Evolutionary conservation across 2,888 invertebrate genomes (phyloP).

Genomic region (Lasioglossum marginatum): DNA sequence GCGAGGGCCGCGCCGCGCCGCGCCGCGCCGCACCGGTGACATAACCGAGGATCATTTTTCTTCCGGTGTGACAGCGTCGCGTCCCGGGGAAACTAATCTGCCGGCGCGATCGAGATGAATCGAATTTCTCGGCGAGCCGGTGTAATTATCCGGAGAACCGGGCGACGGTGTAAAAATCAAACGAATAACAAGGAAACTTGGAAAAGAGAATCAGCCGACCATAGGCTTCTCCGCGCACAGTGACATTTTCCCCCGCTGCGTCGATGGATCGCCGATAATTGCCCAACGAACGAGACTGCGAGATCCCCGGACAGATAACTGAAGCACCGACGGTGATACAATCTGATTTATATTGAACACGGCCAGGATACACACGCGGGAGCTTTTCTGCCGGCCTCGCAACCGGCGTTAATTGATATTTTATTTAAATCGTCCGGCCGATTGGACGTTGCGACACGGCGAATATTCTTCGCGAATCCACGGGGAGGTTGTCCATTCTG

Average conservation of each 20-base stretch:
- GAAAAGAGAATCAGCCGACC: neutral
- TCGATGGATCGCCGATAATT: constrained; percentile 82
- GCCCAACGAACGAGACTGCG: constrained; percentile 73
- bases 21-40: constrained; percentile 28
- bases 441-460: constrained; percentile 34
- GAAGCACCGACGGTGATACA: constrained; percentile 77
- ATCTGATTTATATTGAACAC: constrained; percentile 82
- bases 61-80: constrained; percentile 50
- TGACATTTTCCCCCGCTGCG: constrained; percentile 79
- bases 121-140: constrained; percentile 56
- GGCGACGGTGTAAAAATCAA: neutral
- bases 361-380: constrained; percentile 65
- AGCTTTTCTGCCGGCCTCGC: constrained; percentile 64
- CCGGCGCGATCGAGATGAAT: constrained; percentile 63
- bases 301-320: constrained; percentile 77
- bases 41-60: constrained; percentile 64
- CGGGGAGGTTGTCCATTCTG: neutral
- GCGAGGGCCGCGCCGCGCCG: constrained; percentile 25
- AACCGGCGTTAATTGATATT: constrained; percentile 76
- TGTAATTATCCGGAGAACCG: constrained; percentile 55
- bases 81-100: constrained; percentile 50
- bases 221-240: constrained; percentile 37
- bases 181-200: constrained; percentile 5
- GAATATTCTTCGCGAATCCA: constrained; percentile 27
- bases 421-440: constrained; percentile 72